phyloP scores from a whole-genome alignment of 2,113 vertebrate genomes.

The Vimba vimba region DNA sequence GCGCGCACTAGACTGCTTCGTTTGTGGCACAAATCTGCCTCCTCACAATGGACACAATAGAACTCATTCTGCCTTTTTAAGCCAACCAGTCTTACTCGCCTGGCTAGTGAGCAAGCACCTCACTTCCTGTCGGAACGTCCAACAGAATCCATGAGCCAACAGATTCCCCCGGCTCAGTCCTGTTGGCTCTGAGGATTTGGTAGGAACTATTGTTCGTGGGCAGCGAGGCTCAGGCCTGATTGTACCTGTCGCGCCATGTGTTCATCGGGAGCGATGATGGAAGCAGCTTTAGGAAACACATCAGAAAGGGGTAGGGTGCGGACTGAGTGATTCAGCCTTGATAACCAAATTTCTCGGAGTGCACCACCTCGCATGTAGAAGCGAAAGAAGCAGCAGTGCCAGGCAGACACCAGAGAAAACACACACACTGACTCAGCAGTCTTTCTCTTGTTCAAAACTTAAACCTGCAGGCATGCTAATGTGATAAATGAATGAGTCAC shows the following conservation, averaged over 20 bases:
- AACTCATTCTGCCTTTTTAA: conserved; percentile 73
- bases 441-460: neutral
- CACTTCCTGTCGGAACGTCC: conserved; percentile 84
- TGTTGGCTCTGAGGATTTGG: conserved; percentile 81
- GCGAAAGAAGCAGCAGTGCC: conserved; percentile 10
- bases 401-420: conserved; percentile 29
- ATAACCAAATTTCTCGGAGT: conserved; percentile 47
- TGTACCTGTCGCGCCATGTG: conserved; percentile 83
- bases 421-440: conserved; percentile 8
- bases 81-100: conserved; percentile 77
- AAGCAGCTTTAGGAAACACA: conserved; percentile 77
- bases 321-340: conserved; percentile 51
- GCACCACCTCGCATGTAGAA: neutral
- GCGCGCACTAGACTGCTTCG: conserved; percentile 86
- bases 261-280: conserved; percentile 79
- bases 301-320: conserved; percentile 69
- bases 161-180: conserved; percentile 84
- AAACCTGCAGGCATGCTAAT: neutral
- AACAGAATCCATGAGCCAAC: conserved; percentile 90
- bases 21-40: conserved; percentile 86
- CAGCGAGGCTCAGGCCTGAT: conserved; percentile 82
- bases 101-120: conserved; percentile 74
- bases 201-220: conserved; percentile 78
- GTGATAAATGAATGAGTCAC: neutral
- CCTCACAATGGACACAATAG: conserved; percentile 87